Base-by-base conservation (phyloP, 2,797 vertebrate genomes). In the Xyrichtys novacula region DNA sequence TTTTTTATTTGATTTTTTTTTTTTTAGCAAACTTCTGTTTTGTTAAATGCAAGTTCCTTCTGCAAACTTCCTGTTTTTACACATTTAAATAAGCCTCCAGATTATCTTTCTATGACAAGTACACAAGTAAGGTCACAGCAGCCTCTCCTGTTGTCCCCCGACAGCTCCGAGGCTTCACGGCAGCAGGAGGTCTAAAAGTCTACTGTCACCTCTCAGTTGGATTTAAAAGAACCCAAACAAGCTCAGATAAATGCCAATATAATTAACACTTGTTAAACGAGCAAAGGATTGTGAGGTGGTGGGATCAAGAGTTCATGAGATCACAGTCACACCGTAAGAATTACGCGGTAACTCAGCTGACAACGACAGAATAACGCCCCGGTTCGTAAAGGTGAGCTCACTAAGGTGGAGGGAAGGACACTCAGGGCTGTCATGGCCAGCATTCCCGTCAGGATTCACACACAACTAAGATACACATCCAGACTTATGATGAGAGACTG, bases 171-270 rank as follows among this genome's bases (percentile, higher is more conserved):
- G 76, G 68, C 63, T 71, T 34, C 56, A 60, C 55, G 83, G 69
- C 85, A 74, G 76, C 84, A 59, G 88, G 85, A 50, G 64, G 55
- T 61, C 57, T 78, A 68, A 65, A 55, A 57, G n/a, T 60, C 44
- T 20, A 19, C 43, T 23, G 66, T 74, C 53, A 58, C 53, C 1
- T 69, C 78, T 60, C 78, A 63, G 73, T 17, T 68, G 65, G 74
- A 61, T 48, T 65, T 52, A 71, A 74, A 81, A 46, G 68, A 46
- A 39, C 12, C 70, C 62, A 76, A 62, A 81, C 62, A n/a, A 58
- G 28, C 44, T 72, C 44, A 49, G 55, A 76, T 28, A 56, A 22
- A 57, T 52, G 4, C 28, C 56, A 53, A 60, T 29, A 28, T 36
- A 16, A n/a, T 29, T 20, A 60, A 72, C 34, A 16, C 31, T 62